Evolutionary conservation across 2,797 vertebrate species (phyloP), one percentile per base, ranked within the genome.

Genomic region (Sebastes matsubarae): DNA sequence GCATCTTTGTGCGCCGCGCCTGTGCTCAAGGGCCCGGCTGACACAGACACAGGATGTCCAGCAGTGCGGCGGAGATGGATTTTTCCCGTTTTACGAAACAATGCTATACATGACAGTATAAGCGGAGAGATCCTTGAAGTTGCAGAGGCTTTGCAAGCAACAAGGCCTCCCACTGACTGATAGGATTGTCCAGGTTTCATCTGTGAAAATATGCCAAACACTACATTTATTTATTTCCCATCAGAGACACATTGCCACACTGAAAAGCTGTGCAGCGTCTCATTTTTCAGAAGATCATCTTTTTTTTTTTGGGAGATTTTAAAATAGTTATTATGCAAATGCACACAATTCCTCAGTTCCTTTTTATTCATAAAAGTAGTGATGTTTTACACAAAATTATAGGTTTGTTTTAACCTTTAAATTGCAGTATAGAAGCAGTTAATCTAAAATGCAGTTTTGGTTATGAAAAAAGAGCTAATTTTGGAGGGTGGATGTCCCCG

Each of bases 401-500:
- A 66, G 59, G 22, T 74, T 77, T 79, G 58, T 70, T 76, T 64
- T 46, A 72, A 58, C 29, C 46, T 81, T 34, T 79, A 73, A 79
- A 89, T 84, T 75, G 80, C 2, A 80, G 58, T 25, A 52, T 34
- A 4, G 3, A 58, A 69, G 24, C 42, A 61, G 16, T 65, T 82
- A 25, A 32, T 81, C 27, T 59, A 52, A 77, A 82, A 82, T 65
- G 27, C 24, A 22, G 9, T 12, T 67, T 61, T 64, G 52, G 22
- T 4, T 52, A 29, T 32, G 24, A 82, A 67, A 12, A 68, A 65
- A 58, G 79, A 84, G 72, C 85, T 86, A 52, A 92, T 90, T 89
- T 88, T 77, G 79, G 80, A 83, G 81, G 83, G 75, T 90, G 81
- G 67, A 75, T 88, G 77, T 88, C 84, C 59, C 85, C 61, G 69